Evolutionary conservation across 2,113 vertebrate species (phyloP), one percentile per base, ranked within the genome.

Genomic region (Dipodomys spectabilis): DNA sequence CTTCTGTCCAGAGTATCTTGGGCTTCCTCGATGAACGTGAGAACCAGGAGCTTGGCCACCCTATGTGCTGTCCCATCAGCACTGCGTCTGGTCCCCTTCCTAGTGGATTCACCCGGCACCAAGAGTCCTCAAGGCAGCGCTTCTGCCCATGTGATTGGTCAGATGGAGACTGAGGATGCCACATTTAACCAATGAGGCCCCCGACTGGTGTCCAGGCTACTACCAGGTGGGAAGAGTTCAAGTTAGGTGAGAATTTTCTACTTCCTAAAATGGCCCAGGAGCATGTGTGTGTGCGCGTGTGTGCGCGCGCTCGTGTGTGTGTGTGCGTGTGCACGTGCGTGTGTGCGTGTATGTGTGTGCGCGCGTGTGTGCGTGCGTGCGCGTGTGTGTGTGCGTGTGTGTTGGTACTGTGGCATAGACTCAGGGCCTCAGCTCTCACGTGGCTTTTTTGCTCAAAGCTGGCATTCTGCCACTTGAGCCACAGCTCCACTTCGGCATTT

Each of bases 181-280:
- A 8, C 77, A 64, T 11, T 57, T 30, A 12, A n/a, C 3, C 19
- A 60, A 49, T n/a, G 71, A 74, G 82, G 64, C 27, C 39, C 10
- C 69, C 30, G 28, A 32, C 6, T 15, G 71, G 25, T 62, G 65
- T 71, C 62, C 57, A 69, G 45, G 27, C 53, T 25, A 18, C 20
- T 39, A 53, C 72, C 30, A 72, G 35, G 45, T 87, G 16, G 49
- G 69, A 83, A 92, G 45, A 5, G 5, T 39, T 39, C 39, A 39
- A 71, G 88, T 91, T 91, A 77, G 62, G 84, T 22, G 86, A 77
- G 60, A 78, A 27, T 86, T 86, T 92, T 68, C 67, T 57, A 35
- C 88, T 92, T 49, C 67, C 91, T 93, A 44, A 64, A 60, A 57
- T 16, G 30, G 93, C 86, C 93, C 15, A 13, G 53, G 49, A 39